These are phyloP conservation scores for Apoda limacodes DNA, from an alignment of 2,888 invertebrate genomes.

Conservation along the genomic window DNA sequence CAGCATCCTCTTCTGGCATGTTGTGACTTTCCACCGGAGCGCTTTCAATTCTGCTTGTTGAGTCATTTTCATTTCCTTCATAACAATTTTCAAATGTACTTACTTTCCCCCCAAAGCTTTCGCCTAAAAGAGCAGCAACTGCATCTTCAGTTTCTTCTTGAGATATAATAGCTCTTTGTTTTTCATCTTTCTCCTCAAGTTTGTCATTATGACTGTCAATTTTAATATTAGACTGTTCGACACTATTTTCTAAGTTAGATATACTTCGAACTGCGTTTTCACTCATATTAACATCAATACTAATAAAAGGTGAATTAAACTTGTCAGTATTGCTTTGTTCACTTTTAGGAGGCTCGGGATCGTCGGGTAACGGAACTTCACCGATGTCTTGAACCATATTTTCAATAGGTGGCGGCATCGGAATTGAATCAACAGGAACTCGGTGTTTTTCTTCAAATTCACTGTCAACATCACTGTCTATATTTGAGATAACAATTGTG, in stretches of 20 bases:
- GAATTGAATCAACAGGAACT: conserved; percentile 48
- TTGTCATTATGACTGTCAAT: conserved; percentile 38
- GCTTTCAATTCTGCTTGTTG: conserved; percentile 52
- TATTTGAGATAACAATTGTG: conserved; percentile 9
- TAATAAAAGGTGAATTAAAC: conserved; percentile 73
- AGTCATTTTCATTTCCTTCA: conserved; percentile 59
- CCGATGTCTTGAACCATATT: conserved; percentile 47
- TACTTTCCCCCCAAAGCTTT: conserved; percentile 80
- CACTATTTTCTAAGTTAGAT: conserved; percentile 62
- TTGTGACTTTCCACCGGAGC: conserved; percentile 59
- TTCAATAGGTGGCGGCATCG: conserved; percentile 52
- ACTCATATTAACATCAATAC: conserved; percentile 57
- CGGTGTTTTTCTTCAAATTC: conserved; percentile 34
- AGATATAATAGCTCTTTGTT: conserved; percentile 85
- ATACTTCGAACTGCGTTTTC: conserved; percentile 87
- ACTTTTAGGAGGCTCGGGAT: conserved; percentile 36
- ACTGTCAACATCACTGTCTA: conserved; percentile 29
- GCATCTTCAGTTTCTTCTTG: conserved; percentile 95
- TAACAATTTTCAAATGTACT: conserved; percentile 68
- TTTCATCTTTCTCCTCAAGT: conserved; percentile 77
- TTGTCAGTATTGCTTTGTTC: conserved; percentile 54
- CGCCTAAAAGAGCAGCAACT: conserved; percentile 87
- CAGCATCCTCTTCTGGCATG: conserved; percentile 79
- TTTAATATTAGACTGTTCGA: conserved; percentile 37
- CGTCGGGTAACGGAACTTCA: conserved; percentile 54